phyloP scores from a whole-genome alignment of 2,888 invertebrate genomes.

The Drosophila setosimentum region DNA sequence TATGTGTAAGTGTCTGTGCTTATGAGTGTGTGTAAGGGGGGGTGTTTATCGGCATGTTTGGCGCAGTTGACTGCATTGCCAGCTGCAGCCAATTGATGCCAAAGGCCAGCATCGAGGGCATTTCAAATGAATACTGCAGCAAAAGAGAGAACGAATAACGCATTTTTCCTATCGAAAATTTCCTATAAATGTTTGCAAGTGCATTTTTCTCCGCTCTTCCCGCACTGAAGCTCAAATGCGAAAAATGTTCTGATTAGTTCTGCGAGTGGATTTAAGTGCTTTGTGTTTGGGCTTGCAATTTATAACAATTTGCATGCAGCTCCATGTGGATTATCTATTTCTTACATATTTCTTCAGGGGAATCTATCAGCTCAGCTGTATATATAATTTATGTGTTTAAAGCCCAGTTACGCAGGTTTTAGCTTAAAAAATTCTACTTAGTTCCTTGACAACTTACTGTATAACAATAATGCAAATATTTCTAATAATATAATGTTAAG shows the following conservation, averaged over 20 bases:
- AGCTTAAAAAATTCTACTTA: neutral
- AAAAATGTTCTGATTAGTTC: slow-evolving; percentile 37
- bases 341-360: neutral
- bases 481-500: neutral
- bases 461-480: neutral
- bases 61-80: slow-evolving; percentile 23
- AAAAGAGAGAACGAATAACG: slow-evolving; percentile 10
- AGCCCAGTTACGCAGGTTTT: too few relatives aligned
- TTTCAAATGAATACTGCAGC: slow-evolving; percentile 34
- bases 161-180: slow-evolving; percentile 32
- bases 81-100: slow-evolving; percentile 29
- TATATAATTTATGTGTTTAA: neutral
- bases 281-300: slow-evolving; percentile 17
- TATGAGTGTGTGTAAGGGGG: slow-evolving; percentile 3
- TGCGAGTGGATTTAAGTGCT: slow-evolving; percentile 1
- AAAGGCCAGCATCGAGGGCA: slow-evolving; percentile 40
- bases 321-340: neutral
- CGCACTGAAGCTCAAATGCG: slow-evolving; percentile 26
- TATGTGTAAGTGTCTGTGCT: neutral
- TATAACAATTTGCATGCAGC: slow-evolving; percentile 1
- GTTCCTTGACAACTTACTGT: too few relatives aligned
- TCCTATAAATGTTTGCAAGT: slow-evolving; percentile 37
- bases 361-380: neutral
- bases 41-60: slow-evolving; percentile 59
- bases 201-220: slow-evolving; percentile 10